Percentiles rank a stretch among this genome's conserved stretches.
Evolutionary conservation across 2,113 vertebrate genomes (phyloP).

Genomic region (Semicossyphus pulcher): DNA sequence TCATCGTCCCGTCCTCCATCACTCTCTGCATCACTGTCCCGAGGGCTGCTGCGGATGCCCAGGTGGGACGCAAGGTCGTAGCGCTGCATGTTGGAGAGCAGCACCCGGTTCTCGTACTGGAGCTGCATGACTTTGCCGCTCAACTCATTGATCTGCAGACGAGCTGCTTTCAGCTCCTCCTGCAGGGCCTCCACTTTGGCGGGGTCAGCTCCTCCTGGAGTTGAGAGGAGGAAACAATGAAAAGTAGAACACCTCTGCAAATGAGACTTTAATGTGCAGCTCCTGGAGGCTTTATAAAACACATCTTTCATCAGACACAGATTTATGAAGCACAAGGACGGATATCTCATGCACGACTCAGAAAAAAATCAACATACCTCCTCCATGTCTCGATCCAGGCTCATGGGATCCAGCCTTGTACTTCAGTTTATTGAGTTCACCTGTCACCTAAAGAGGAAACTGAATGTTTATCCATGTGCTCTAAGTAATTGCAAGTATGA

Average conservation of each 20-base stretch:
- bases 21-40: slow-evolving; percentile 96
- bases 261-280: slow-evolving; percentile 35
- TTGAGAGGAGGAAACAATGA: slow-evolving; percentile 32
- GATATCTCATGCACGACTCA: background rate
- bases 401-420: slow-evolving; percentile 93
- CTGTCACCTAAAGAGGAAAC: slow-evolving; percentile 82
- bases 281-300: slow-evolving; percentile 2
- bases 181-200: slow-evolving; percentile 92
- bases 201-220: slow-evolving; percentile 77
- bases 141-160: slow-evolving; percentile 97
- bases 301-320: slow-evolving; percentile 17
- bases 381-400: slow-evolving; percentile 73
- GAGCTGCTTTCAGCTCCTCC: slow-evolving; percentile 95
- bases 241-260: slow-evolving; percentile 44
- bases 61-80: slow-evolving; percentile 97
- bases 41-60: slow-evolving; percentile 92
- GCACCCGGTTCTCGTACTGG: slow-evolving; percentile 97
- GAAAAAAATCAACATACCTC: slow-evolving; percentile 62
- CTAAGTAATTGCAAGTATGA: background rate
- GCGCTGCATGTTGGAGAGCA: slow-evolving; percentile 99
- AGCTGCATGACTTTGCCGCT: slow-evolving; percentile 99
- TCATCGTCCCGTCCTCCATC: slow-evolving; percentile 95
- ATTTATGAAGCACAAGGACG: background rate
- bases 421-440: slow-evolving; percentile 96
- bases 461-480: slow-evolving; percentile 14